Evolutionary conservation across 2,888 invertebrate genomes (phyloP), one percentile per base, ranked within the genome.

Genomic region (Flabesymbios commensalis): DNA sequence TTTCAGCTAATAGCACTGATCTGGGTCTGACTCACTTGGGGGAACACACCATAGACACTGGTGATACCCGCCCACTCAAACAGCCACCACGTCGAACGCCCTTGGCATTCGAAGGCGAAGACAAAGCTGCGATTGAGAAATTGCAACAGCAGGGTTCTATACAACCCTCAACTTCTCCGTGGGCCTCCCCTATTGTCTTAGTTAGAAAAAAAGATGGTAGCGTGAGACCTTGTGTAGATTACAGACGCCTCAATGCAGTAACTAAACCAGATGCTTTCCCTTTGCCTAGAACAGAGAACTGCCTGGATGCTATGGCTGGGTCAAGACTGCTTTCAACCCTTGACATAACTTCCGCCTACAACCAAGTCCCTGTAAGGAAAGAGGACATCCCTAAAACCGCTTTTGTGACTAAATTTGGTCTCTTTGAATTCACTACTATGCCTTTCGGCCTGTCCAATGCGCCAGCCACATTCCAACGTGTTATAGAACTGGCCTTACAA

Each of bases 311-410:
- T 10, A 48, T 72, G 22, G 19, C 65, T 10, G 72, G 72, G 1
- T 55, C 64, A 2, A n/a, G 49, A 14, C 68, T 53, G 59, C 72
- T 71, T 42, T 57, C 49, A 17, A 57, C 57, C 2, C 53, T 73
- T 7, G 72, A 74, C 54, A 48, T 71, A 14, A 58, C 47, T 10
- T 45, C 52, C 10, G 70, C 69, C 7, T 72, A 72, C 54, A 70
- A 67, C 68, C 74, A 74, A 45, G 63, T 73, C 1, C 65, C 57
- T 7, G 22, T 64, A 3, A 19, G 24, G 5, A n/a, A 47, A 22
- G 45, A 33, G 4, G 59, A 61, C 32, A 43, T 33, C 19, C 22
- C 31, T 4, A 61, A 64, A 31, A 64, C 61, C 3, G 63, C 59
- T 7, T 63, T 59, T 43, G 42, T 29, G 10, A 49, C 43, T 14